Conservation (phyloP, 1,140 invertebrate genomes). For the Drosophila prosaltans region DNA sequence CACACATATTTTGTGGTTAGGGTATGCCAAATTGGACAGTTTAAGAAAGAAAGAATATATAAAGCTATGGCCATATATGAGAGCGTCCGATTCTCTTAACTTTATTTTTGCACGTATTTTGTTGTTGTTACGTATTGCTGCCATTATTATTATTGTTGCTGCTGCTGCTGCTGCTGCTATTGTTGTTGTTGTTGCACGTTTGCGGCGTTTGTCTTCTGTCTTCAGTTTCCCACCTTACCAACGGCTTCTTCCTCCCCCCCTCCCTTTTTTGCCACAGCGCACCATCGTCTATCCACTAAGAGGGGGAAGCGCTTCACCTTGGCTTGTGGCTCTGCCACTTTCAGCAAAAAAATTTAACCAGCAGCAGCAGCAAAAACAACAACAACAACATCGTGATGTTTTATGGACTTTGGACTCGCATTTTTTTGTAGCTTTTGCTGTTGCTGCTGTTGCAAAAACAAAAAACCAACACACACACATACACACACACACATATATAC, state of each 20-base stretch:
- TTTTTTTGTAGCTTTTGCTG: constrained; percentile 30
- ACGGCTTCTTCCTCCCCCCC: not conserved
- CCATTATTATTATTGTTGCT: constrained; percentile 40
- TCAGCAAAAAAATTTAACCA: constrained; percentile 65
- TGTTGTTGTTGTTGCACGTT: constrained; percentile 32
- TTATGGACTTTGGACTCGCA: constrained; percentile 76
- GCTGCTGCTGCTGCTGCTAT: constrained; percentile 35
- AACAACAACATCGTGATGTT: constrained; percentile 65
- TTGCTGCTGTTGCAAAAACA: constrained; percentile 35
- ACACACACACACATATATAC: constrained; percentile 27
- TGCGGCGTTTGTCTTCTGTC: constrained; percentile 46
- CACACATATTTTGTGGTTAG: not conserved
- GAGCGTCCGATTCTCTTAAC: constrained; percentile 70
- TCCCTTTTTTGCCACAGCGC: too few species aligned
- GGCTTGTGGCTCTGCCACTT: constrained; percentile 70
- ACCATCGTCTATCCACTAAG: constrained; percentile 5
- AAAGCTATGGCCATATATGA: constrained; percentile 55
- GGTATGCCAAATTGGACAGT: constrained; percentile 14
- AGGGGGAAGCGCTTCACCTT: constrained; percentile 56
- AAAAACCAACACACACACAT: constrained; percentile 24
- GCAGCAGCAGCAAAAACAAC: constrained; percentile 39
- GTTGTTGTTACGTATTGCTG: constrained; percentile 28
- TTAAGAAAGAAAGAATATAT: constrained; percentile 11
- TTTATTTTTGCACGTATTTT: constrained; percentile 39
- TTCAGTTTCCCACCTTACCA: constrained; percentile 3